A percentile compares a stretch with the other conserved stretches of the same genome.
Conservation (phyloP, 1,140 invertebrate species). For the Drosophila bocqueti region DNA sequence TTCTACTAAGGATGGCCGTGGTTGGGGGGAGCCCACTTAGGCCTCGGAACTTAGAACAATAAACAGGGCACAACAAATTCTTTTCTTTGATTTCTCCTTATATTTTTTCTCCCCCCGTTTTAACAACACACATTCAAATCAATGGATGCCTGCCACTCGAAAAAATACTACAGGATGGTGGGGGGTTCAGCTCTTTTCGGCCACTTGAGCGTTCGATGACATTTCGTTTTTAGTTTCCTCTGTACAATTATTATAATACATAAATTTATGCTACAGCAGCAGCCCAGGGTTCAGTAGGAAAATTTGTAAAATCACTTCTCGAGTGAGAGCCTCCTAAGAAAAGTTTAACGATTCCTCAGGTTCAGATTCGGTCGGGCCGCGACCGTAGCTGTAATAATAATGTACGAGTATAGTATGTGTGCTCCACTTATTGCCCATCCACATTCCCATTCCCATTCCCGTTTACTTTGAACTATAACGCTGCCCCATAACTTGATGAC, state of each 20-base stretch:
- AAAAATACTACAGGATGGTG: neutral
- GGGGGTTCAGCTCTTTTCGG: constrained; percentile 43
- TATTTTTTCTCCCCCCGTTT: constrained; percentile 15
- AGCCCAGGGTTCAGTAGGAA: constrained; percentile 17
- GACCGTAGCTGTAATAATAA: constrained; percentile 56
- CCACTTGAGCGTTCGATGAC: constrained; percentile 81
- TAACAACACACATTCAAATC: constrained; percentile 64
- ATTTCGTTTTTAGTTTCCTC: constrained; percentile 75
- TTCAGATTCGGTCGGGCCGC: constrained; percentile 14
- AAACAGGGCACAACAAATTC: constrained; percentile 67
- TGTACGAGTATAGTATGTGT: constrained; percentile 36
- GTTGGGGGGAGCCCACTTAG: constrained; percentile 24
- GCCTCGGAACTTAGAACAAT: constrained; percentile 68
- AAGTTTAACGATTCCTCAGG: constrained; percentile 66
- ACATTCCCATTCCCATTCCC: constrained; percentile 6
- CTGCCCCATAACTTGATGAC: constrained; percentile 55
- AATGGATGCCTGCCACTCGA: constrained; percentile 56
- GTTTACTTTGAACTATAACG: constrained; percentile 65
- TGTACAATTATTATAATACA: constrained; percentile 77
- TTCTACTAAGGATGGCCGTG: neutral
- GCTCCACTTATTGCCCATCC: constrained; percentile 45
- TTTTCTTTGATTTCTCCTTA: constrained; percentile 27
- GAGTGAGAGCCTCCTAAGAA: constrained; percentile 33
- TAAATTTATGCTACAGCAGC: constrained; percentile 65
- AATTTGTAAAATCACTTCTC: constrained; percentile 71